These are phyloP conservation scores for Acanthosepion lycidas DNA, from an alignment of 2,888 invertebrate genomes.

Conservation along the genomic window DNA sequence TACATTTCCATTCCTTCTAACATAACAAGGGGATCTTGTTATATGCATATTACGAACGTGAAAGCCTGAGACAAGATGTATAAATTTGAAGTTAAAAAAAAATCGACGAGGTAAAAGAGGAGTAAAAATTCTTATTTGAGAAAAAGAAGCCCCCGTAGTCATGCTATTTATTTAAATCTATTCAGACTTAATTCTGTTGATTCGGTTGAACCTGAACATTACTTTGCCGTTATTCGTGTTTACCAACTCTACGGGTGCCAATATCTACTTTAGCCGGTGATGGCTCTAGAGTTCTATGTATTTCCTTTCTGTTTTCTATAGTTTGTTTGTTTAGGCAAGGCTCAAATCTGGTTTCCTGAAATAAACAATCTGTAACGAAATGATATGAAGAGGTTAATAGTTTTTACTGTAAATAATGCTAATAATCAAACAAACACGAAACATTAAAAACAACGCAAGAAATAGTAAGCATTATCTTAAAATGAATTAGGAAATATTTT, in stretches of 20 bases:
- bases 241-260: neutral
- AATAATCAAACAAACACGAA: neutral
- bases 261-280: neutral
- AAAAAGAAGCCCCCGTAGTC: too few relatives aligned
- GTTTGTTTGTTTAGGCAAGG: neutral
- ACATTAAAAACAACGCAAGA: too few relatives aligned
- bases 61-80: neutral
- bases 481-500: too few relatives aligned
- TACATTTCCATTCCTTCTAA: neutral
- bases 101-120: too few relatives aligned
- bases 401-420: neutral
- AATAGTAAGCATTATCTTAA: too few relatives aligned
- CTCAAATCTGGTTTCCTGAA: neutral
- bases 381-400: neutral
- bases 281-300: neutral
- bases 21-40: neutral
- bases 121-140: too few relatives aligned
- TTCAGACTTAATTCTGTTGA: neutral
- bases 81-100: too few relatives aligned
- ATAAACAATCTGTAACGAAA: neutral
- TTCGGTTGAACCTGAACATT: neutral
- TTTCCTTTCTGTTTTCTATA: neutral
- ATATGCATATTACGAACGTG: neutral
- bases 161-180: slow-evolving; percentile 11
- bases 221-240: neutral